Evolutionary conservation across 23 tunicate species (phyloP), one percentile per base, ranked within the genome.

Genomic region (Aplidium turbinatum): DNA sequence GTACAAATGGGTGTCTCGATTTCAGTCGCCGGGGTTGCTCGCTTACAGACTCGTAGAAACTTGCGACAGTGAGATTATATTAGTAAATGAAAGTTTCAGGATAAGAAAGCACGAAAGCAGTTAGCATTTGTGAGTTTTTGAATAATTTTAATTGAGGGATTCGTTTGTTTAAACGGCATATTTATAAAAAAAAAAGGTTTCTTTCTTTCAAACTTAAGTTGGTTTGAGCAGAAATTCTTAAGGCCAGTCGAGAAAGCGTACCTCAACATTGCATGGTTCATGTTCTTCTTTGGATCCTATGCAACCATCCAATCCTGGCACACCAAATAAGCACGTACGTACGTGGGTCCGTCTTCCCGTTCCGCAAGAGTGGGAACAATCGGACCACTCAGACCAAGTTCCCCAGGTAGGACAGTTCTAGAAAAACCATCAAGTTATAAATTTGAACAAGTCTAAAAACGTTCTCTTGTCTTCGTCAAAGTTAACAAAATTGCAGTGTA

Each of bases 291-390:
- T 45, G 2, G 67, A 50, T 9, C 82, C 86, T 1, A 68, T 21
- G 30, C 95, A 87, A n/a, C 95, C 95, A 39, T 56, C 61, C 3
- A 53, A 58, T 23, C 95, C 95, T n/a, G 51, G 24, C 18, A 45
- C 72, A 25, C 86, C 86, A 35, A 69, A 53, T 29, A 74, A 30
- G 66, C 95, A 87, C 22, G 55, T n/a, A 33, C 95, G 67, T 7
- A 63, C 57, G 54, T 70, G 72, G 31, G 62, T 65, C 58, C 65
- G 48, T 4, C 40, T 9, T 4, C 95, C 95, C 29, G 75, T 79
- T 4, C 83, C 86, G 48, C 95, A 87, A 4, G 86, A 58, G 7
- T 54, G 50, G 1, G 78, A 63, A 57, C 82, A 68, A 0, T 21
- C 28, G 1, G 82, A 18, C 81, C 90, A 68, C 19, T 34, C 38